Percentiles rank a stretch among this genome's conserved stretches.
Conservation (phyloP, 2,113 vertebrate genomes). For the Rhinolophus ferrumequinum region DNA sequence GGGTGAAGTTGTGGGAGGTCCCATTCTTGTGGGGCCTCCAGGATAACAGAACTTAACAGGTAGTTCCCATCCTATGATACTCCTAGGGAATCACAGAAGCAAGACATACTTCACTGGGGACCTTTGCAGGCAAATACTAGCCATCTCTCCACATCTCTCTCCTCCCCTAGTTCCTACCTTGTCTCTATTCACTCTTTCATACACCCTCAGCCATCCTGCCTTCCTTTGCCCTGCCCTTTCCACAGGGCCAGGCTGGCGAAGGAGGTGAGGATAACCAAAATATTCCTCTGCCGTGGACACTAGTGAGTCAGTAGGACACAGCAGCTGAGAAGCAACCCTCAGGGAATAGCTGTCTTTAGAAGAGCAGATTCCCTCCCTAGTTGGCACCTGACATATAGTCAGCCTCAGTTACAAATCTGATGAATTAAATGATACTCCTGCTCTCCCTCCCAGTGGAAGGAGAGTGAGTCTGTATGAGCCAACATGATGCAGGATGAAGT, state of each 20-base stretch:
- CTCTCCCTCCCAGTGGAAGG: background rate
- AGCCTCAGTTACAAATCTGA: background rate
- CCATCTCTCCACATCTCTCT: conserved; percentile 58
- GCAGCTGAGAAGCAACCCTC: background rate
- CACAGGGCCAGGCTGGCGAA: background rate
- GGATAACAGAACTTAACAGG: conserved; percentile 37
- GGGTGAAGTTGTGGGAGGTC: conserved; percentile 48
- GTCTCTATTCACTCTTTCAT: background rate
- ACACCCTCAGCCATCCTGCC: background rate
- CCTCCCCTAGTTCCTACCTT: background rate
- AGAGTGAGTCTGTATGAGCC: background rate
- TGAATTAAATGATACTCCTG: background rate
- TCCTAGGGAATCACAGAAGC: background rate
- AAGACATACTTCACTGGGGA: background rate
- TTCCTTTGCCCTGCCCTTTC: background rate
- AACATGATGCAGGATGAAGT: accelerated
- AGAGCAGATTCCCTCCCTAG: background rate
- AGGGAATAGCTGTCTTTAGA: background rate
- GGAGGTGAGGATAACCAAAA: background rate
- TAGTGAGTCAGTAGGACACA: background rate
- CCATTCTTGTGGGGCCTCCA: conserved; percentile 9
- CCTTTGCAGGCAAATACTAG: conserved; percentile 1
- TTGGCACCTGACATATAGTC: background rate
- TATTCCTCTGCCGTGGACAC: background rate
- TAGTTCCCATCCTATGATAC: conserved; percentile 6